Base-by-base conservation (phyloP, 2,888 invertebrate genomes). In the Leptinotarsa peninsularis region DNA sequence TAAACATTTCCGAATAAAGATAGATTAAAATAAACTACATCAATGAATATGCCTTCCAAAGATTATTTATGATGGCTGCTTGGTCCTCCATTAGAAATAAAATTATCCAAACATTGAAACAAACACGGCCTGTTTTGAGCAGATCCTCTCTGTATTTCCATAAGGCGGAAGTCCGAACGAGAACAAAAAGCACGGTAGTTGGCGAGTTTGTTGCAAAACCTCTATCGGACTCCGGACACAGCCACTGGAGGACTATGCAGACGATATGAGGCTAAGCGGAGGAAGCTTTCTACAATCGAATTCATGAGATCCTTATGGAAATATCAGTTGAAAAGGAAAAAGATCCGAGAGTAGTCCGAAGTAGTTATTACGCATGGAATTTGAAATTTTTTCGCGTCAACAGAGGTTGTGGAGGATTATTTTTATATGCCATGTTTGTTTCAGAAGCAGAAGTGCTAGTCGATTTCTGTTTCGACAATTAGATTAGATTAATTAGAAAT, bases 161-260 rank as follows among this genome's bases (percentile, higher is more conserved):
- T 43, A 63, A 63, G 43, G 43, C 43, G 63, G 63, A 63, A 63
- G 63, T 63, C n/a, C 63, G 43, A 63, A 63, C 63, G 17, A 63
- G 63, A 63, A 63, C 63, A 63, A 63, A 63, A 63, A 63, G 43
- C 33, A 33, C 63, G 63, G 43, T n/a, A n/a, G 17, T 63, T 33
- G 63, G 4, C 43, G 63, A 63, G 63, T 43, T 63, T 63, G 63
- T 63, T 18, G 63, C 27, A n/a, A 63, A 63, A n/a, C 10, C 63
- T 15, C 33, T 33, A 60, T 60, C 27, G 60, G 63, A 63, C 17
- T 14, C 7, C 63, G 33, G 63, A 43, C 43, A 63, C 5, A 21
- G n/a, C 63, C 17, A n/a, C 33, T 15, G 63, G 33, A 27, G 15
- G 43, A 43, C 43, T 63, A 43, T 63, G 33, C 3, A 43, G 43